Base-by-base conservation (phyloP, 2,113 vertebrate genomes). In the Sigmodon hispidus region DNA sequence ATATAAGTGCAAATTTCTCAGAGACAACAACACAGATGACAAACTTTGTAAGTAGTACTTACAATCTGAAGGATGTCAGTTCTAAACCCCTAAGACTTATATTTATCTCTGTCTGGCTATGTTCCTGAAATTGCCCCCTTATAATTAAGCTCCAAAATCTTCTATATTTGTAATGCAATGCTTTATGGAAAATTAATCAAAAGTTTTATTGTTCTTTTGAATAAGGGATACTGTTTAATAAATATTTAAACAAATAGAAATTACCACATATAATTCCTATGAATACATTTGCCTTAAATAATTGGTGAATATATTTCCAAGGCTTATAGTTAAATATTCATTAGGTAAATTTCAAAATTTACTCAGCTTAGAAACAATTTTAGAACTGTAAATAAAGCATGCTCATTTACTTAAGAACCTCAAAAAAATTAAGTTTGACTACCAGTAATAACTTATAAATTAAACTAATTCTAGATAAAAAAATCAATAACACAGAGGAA, bases 161-260 rank as follows among this genome's bases (percentile, higher is more conserved):
- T 86, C 75, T 50, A 11, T 22, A 67, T 29, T 40, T 24, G 5
- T 72, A 87, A 67, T 43, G 15, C 69, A 61, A 65, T 43, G 1
- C 7, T 77, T 73, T 87, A 73, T 50, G 34, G 21, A 88, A 81
- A 86, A 69, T 29, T 0, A 7, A 77, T 96, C 65, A 80, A 57
- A 12, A 69, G 83, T 45, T 94, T 96, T 93, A 77, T 83, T 89
- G 84, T 52, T 8, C 3, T 55, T 67, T 86, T 92, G 15, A 70
- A 69, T 90, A 85, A 24, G 19, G 91, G 95, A 76, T 48, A 9
- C 40, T 21, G 52, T 85, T 17, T 2, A 76, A 76, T 89, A 61
- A 91, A 90, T 57, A 73, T 89, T 95, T 81, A 77, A 96, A 57
- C 80, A 55, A 89, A 77, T 91, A 8, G 55, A 89, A 89, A 79